Percentiles rank a stretch among this genome's conserved stretches.
These are phyloP conservation scores for Mercenaria mercenaria DNA, from an alignment of 1,140 invertebrate species.

Conservation along the genomic window DNA sequence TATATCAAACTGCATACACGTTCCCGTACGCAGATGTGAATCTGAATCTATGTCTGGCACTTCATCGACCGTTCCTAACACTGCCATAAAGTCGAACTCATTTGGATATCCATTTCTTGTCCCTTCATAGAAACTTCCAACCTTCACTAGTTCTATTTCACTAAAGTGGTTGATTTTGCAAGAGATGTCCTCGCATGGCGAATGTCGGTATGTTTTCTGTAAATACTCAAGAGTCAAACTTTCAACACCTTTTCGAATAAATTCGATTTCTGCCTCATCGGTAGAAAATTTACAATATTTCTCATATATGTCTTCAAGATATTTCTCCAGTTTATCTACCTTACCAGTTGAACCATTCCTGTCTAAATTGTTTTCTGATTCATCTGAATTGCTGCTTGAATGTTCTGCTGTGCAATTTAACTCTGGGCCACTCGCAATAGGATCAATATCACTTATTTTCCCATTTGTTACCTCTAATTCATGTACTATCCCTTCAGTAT, in stretches of 20 bases:
- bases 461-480: too few species aligned
- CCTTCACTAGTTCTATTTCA: background rate
- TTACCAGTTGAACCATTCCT: too few species aligned
- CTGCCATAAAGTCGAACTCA: background rate
- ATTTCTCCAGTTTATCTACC: background rate
- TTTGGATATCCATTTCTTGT: background rate
- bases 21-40: background rate
- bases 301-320: background rate
- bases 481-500: too few species aligned
- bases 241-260: background rate
- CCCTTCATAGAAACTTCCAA: constrained; percentile 1
- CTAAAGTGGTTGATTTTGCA: background rate
- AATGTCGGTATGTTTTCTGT: background rate
- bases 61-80: background rate
- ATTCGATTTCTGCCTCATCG: background rate
- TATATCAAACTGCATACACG: background rate
- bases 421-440: too few species aligned
- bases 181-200: background rate
- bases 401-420: too few species aligned
- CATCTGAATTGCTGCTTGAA: too few species aligned
- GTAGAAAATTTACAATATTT: background rate
- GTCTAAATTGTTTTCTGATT: too few species aligned
- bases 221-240: background rate
- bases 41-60: background rate
- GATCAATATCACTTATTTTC: too few species aligned